A percentile compares a stretch with the other conserved stretches of the same genome.
Conservation (phyloP, 92 coral and sea anemone species). For the Epizoanthus scotinus region DNA sequence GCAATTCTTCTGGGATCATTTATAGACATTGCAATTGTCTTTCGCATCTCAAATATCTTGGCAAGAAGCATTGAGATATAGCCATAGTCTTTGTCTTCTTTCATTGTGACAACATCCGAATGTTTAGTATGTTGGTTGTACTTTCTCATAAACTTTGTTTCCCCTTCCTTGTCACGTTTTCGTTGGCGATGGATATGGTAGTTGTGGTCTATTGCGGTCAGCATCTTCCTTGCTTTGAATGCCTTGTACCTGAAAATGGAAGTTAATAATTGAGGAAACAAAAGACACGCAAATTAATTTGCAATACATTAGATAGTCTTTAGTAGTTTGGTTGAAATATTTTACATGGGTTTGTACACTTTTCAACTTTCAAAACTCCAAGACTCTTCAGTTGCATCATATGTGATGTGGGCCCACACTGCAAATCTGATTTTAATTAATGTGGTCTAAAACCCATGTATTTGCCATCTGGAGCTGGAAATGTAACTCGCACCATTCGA, state of each 20-base stretch:
- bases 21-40: constrained; percentile 22
- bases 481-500: neutral
- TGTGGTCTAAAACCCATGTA: constrained; percentile 40
- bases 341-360: no score
- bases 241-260: constrained; percentile 12
- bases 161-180: constrained; percentile 10
- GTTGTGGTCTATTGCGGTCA: constrained; percentile 31
- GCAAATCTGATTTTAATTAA: no score
- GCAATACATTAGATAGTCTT: no score
- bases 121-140: constrained; percentile 25
- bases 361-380: no score
- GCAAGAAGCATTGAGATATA: constrained; percentile 32
- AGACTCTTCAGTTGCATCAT: no score
- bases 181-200: constrained; percentile 22
- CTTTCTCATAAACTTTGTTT: neutral
- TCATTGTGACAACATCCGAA: constrained; percentile 27
- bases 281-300: no score
- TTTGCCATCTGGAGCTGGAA: constrained; percentile 43
- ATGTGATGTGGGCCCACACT: no score
- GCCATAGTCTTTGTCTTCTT: constrained; percentile 21
- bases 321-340: no score
- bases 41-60: constrained; percentile 24
- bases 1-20: constrained; percentile 30
- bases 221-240: constrained; percentile 32
- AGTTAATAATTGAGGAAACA: no score